phyloP scores from a whole-genome alignment of 2,797 vertebrate genomes.

The Oreochromis grahami region DNA sequence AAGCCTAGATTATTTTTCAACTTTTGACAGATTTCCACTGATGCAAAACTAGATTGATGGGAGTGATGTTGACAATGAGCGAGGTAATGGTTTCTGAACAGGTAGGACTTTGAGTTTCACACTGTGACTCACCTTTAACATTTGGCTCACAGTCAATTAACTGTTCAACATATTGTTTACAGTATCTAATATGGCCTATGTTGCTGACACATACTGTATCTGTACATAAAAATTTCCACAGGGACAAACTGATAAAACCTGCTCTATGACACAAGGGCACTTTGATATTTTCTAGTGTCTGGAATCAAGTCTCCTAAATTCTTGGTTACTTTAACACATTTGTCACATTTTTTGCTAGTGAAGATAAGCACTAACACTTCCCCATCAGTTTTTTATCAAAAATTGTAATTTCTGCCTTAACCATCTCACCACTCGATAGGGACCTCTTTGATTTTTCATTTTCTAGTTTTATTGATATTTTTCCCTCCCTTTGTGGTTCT shows the following conservation, averaged over 20 bases:
- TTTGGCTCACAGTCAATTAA: not conserved
- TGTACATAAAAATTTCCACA: not conserved
- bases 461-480: not conserved
- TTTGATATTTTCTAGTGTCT: not conserved
- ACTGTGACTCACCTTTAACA: not conserved
- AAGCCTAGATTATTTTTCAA: accelerated
- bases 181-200: not conserved
- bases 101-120: not conserved
- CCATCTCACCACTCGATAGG: not conserved
- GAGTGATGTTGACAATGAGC: not conserved
- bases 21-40: not conserved
- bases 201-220: not conserved
- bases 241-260: not conserved
- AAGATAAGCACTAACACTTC: not conserved
- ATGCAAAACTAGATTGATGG: not conserved
- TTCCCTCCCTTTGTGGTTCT: not conserved
- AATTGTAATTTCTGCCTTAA: conserved; percentile 8
- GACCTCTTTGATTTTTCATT: not conserved
- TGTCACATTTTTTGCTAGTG: not conserved
- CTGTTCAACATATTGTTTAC: not conserved
- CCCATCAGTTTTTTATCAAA: not conserved
- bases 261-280: not conserved
- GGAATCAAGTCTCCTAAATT: not conserved
- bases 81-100: not conserved
- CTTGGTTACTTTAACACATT: not conserved